Base-by-base conservation (phyloP, 30 jellyfish, hydroid and myxozoan species). In the Clytia hemisphaerica region DNA sequence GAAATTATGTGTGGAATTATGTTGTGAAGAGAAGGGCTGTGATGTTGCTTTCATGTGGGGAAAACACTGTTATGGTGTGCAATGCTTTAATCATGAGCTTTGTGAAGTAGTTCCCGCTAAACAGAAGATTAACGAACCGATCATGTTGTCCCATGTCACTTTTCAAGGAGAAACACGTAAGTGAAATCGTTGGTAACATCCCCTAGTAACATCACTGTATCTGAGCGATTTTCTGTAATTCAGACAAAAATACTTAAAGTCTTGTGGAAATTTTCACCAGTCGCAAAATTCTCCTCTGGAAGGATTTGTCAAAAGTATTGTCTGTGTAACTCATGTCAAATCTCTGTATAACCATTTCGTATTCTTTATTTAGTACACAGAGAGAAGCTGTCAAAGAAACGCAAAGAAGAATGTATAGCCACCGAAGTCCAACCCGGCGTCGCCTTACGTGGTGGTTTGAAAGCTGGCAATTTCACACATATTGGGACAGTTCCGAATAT, bases 1-100 rank as follows among this genome's bases (percentile, higher is more conserved):
- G 97, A 76, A 78, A 36, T 77, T 88, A 7, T 88, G 97, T 51
- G 93, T 88, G 12, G 97, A 88, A 35, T 60, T 88, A 22, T 88
- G 97, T 45, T 88, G 97, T 45, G 97, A 88, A 32, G 97, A 88
- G 49, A 88, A 88, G 44, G 97, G 97, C 6, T 92, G 99, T 62
- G 95, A 92, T 44, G 94, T 92, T 9, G 99, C 99, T 0, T 92
- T 92, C 53, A 82, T 92, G 95, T 62, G 94, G 6, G 99, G 97
- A 2, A 73, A 88, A 51, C 80, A 88, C 37, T 88, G 97, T 45
- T 88, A 88, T 50, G 97, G 97, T 27, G 97, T 88, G 2, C 97
- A 88, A 51, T 88, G 97, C 61, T 88, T 88, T 78, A 88, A 92
- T 71, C 94, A 88, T 42, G 97, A 88, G 25, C 79, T 82, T 15